Conservation (phyloP, 2,113 vertebrate genomes). For the Grantiella picta region DNA sequence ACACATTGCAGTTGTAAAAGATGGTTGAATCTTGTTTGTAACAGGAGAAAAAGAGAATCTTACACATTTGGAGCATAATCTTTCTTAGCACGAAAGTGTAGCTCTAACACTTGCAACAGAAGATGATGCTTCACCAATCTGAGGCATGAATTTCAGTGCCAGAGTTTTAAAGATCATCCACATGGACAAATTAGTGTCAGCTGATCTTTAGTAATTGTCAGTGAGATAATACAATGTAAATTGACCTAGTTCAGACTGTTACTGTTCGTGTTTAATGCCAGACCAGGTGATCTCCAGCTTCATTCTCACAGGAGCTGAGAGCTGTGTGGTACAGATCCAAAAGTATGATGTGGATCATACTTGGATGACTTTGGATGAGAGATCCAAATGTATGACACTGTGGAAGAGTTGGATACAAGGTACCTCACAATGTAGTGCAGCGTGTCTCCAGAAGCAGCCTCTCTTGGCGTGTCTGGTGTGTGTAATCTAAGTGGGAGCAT, state of each 20-base stretch:
- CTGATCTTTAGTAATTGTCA: background rate
- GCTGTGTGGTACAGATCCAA: background rate
- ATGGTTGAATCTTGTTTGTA: background rate
- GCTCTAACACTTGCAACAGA: background rate
- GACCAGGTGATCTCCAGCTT: background rate
- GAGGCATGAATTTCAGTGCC: background rate
- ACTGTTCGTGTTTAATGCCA: background rate
- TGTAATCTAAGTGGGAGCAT: background rate
- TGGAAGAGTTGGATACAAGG: background rate
- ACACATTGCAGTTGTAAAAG: background rate
- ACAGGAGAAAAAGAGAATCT: background rate
- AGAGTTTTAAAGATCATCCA: background rate
- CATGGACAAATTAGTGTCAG: background rate
- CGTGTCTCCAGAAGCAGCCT: background rate
- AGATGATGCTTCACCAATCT: background rate
- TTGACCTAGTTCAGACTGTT: background rate
- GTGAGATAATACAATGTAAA: background rate
- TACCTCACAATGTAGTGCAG: background rate
- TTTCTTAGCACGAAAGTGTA: background rate
- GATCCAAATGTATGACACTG: background rate
- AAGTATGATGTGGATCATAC: background rate
- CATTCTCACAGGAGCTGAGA: background rate
- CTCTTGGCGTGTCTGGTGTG: rapidly evolving
- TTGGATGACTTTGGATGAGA: background rate
- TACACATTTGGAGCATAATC: background rate